phyloP scores from a whole-genome alignment of 2,797 vertebrate genomes.

The Oophaga sylvatica region DNA sequence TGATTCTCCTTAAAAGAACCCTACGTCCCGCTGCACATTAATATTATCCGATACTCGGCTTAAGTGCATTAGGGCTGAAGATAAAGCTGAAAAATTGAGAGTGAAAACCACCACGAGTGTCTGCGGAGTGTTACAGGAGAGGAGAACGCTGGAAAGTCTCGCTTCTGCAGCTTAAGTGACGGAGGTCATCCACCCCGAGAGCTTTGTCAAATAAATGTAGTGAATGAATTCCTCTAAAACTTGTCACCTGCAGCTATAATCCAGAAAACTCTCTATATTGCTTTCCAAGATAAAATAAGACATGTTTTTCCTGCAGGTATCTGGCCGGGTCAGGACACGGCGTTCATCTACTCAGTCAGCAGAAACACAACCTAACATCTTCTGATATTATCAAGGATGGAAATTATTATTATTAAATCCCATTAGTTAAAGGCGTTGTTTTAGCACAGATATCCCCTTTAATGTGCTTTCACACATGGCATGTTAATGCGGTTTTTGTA shows the following conservation, averaged over 20 bases:
- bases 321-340: not conserved
- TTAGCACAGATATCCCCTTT: not conserved
- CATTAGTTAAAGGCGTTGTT: not conserved
- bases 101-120: conserved; percentile 20
- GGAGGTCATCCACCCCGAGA: conserved; percentile 19
- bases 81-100: conserved; percentile 17
- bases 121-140: conserved; percentile 45
- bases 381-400: not conserved
- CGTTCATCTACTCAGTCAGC: conserved; percentile 19
- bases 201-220: conserved; percentile 47
- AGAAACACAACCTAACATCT: not conserved
- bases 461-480: not conserved
- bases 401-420: not conserved
- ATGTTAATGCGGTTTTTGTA: too few species aligned
- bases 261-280: conserved; percentile 30
- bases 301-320: conserved; percentile 34
- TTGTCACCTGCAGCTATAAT: conserved; percentile 51
- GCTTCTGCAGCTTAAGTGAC: not conserved
- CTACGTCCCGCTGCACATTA: not conserved
- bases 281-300: conserved; percentile 47
- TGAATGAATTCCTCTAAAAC: conserved; percentile 26
- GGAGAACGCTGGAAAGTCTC: not conserved
- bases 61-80: not conserved
- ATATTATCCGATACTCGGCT: conserved; percentile 33
- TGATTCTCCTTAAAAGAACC: conserved; percentile 46